Conservation (phyloP, 2,113 vertebrate species). For the Notothenia coriiceps region DNA sequence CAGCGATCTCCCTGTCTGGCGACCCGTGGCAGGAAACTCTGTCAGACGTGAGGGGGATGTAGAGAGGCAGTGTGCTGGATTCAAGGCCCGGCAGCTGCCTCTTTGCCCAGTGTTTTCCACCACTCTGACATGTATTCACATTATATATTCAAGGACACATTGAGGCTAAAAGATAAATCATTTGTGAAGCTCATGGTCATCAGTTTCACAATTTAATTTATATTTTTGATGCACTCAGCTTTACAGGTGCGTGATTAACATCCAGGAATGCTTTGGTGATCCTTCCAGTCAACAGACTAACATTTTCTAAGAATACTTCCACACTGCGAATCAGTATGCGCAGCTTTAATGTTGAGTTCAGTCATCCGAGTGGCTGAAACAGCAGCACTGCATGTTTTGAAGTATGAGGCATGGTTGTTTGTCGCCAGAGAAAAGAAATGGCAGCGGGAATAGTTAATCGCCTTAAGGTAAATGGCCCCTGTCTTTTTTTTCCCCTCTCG, state of each 20-base stretch:
- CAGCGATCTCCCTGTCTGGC: constrained; percentile 59
- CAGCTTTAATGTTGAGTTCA: constrained; percentile 32
- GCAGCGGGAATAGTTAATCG: constrained; percentile 64
- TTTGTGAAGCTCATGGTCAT: neutral
- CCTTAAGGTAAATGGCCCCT: constrained; percentile 67
- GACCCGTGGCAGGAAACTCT: constrained; percentile 60
- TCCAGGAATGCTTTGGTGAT: constrained; percentile 3
- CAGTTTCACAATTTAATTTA: constrained; percentile 18
- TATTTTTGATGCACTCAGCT: constrained; percentile 6
- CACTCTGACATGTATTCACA: constrained; percentile 34
- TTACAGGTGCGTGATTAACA: constrained; percentile 23
- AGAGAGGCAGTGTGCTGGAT: constrained; percentile 56
- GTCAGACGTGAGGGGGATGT: constrained; percentile 72
- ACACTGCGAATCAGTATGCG: constrained; percentile 25
- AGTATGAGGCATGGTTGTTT: constrained; percentile 60
- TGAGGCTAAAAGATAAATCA: constrained; percentile 4
- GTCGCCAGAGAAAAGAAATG: constrained; percentile 53
- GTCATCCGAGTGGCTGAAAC: constrained; percentile 54
- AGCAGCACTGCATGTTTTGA: constrained; percentile 50
- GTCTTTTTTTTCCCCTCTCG: constrained; percentile 42
- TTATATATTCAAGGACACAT: constrained; percentile 22
- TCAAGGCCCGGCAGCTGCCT: constrained; percentile 47
- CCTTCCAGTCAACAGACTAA: constrained; percentile 19
- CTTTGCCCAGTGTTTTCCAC: constrained; percentile 20
- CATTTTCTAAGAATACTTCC: constrained; percentile 35